Evolutionary conservation across 2,797 vertebrate species (phyloP), one percentile per base, ranked within the genome.

Genomic region (Lagorchestes hirsutus): DNA sequence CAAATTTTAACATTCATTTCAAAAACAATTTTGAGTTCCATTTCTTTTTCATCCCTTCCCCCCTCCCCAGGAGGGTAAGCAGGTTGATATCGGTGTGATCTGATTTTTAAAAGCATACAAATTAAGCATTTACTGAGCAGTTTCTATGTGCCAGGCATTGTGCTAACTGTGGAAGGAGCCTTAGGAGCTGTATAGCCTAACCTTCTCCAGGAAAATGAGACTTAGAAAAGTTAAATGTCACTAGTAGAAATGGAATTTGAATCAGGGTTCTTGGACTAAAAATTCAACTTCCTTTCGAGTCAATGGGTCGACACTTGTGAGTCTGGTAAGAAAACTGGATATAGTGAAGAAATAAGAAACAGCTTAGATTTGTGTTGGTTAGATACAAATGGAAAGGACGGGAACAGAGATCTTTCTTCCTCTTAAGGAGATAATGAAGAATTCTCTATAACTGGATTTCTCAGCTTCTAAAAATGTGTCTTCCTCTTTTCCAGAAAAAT

Each of bases 401-500:
- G 27, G 58, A 62, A 94, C 16, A 10, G 29, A 57, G 3, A 2
- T 95, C 5, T 95, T 92, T 93, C 95, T 97, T 94, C 74, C 95
- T 90, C 22, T 0, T 92, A 46, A 90, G 56, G 16, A 29, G 92
- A 24, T 93, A 94, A 90, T 96, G 94, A 22, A n/a, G 90, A 40
- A 40, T 74, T 74, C 34, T 74, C 62, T 40, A 5, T 74, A n/a
- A 74, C 34, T 40, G 40, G 34, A n/a, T 74, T n/a, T 74, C n/a
- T 67, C 16, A 6, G 62, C n/a, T 74, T 74, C 59, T 74, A 22
- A 74, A 74, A 74, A 74, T 40, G 16, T 74, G 34, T 74, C 34
- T 74, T 74, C 62, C 34, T 92, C 96, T 96, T 96, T 28, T 2
- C 91, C 92, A 87, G 24, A 96, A 91, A 94, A 67, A 91, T 82